Evolutionary conservation across 2,888 invertebrate species (phyloP), one percentile per base, ranked within the genome.

Genomic region (Cephus nigrinus): DNA sequence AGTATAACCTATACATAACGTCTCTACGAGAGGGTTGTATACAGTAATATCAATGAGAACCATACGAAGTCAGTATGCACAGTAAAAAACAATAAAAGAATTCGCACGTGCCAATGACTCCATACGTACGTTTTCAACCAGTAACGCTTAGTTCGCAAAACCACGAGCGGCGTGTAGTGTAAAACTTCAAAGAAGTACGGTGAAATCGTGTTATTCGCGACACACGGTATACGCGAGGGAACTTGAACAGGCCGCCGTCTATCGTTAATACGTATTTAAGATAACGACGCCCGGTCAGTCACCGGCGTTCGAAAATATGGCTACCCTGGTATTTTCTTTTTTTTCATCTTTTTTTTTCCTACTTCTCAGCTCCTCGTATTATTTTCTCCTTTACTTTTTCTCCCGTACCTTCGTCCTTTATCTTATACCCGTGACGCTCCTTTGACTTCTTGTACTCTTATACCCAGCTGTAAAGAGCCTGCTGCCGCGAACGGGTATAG

Each of bases 221-320:
- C 71, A 71, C 71, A n/a, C 31, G 71, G 12, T 71, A 71, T 23
- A 71, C 23, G 15, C 55, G 23, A 23, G 23, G 9, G 23, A 15
- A 1, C 55, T 31, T 32, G 11, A 33, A 11, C 23, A 11, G 35
- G 11, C 36, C 30, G 35, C 35, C 35, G 35, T 35, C 35, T 32
- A n/a, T 34, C 74, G 36, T 74, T 74, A 74, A 74, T 74, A 34
- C 74, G 74, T 74, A 15, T 74, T 74, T 74, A 74, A 74, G 35
- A 34, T 74, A 74, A 74, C n/a, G 35, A 74, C 36, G 74, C 35
- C 4, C 11, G 34, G 30, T 32, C 69, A 69, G 4, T 32, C 31
- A 32, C 9, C 69, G 69, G 69, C 12, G 71, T 71, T 71, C 71
- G 9, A 71, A 12, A 33, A 71, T 55, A 55, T 55, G 23, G 55